Evolutionary conservation across 2,888 invertebrate species (phyloP).

Genomic region (Synanthedon myopaeformis): DNA sequence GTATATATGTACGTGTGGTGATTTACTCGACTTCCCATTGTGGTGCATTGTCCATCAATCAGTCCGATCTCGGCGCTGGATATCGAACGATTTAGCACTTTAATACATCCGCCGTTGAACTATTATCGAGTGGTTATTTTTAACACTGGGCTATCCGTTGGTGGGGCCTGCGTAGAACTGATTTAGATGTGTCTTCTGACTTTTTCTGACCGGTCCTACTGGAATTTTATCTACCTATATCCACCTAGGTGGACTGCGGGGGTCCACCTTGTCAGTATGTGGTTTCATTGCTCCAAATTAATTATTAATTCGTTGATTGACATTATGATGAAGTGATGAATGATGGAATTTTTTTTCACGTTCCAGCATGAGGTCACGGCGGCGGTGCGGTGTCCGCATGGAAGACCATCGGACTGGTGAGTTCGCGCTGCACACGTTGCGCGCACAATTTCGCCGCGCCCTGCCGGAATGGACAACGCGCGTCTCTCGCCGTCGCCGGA

Average conservation of each 20-base stretch:
- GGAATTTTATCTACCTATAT: too few species aligned
- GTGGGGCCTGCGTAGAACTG: too few species aligned
- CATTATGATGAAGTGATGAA: too few species aligned
- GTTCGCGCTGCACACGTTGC: constrained; percentile 51
- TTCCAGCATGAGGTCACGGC: constrained; percentile 67
- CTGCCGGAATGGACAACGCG: constrained; percentile 60
- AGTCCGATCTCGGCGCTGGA: constrained; percentile 18
- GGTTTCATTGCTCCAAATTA: too few species aligned
- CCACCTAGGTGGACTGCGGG: too few species aligned
- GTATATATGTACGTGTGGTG: too few species aligned
- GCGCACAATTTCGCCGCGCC: constrained; percentile 47
- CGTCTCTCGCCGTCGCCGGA: constrained; percentile 51
- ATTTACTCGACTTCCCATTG: background rate
- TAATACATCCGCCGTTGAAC: constrained; percentile 29
- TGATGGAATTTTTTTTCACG: constrained; percentile 7
- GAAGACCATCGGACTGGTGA: constrained; percentile 60
- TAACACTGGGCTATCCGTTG: too few species aligned
- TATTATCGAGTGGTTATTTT: too few species aligned
- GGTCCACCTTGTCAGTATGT: too few species aligned
- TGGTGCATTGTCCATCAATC: constrained; percentile 40
- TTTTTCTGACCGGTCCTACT: too few species aligned
- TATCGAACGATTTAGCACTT: constrained; percentile 35
- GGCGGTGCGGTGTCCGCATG: constrained; percentile 63
- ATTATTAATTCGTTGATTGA: too few species aligned
- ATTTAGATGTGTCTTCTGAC: too few species aligned